phyloP scores from a whole-genome alignment of 2,888 invertebrate species.

The Pollenia griseotomentosa region DNA sequence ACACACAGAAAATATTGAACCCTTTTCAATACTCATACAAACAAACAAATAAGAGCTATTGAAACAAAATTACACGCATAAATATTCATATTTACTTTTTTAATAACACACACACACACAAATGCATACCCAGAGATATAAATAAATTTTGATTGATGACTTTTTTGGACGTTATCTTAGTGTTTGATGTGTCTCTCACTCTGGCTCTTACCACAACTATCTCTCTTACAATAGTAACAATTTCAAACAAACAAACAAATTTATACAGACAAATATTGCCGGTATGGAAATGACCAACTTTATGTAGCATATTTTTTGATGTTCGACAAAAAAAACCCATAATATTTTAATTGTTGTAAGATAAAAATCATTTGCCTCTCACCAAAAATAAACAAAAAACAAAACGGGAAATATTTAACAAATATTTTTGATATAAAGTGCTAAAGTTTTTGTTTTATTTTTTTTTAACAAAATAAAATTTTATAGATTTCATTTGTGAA shows the following conservation, averaged over 20 bases:
- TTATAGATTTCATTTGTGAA: constrained; percentile 62
- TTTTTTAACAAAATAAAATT: constrained; percentile 44
- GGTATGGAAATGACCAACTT: constrained; percentile 53
- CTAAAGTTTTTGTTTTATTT: constrained; percentile 14
- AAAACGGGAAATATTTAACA: background rate
- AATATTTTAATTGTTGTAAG: constrained; percentile 72
- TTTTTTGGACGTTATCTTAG: constrained; percentile 72
- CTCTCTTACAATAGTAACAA: constrained; percentile 37
- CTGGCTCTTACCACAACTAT: constrained; percentile 5
- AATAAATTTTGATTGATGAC: constrained; percentile 73
- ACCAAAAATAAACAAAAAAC: constrained; percentile 5
- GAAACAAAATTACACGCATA: constrained; percentile 22
- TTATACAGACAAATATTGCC: background rate
- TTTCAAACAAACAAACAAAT: background rate
- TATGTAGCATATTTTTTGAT: constrained; percentile 45
- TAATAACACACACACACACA: constrained; percentile 31
- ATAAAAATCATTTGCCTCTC: constrained; percentile 62
- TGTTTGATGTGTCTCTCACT: constrained; percentile 60
- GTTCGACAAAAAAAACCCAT: constrained; percentile 1
- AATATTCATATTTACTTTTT: constrained; percentile 50
- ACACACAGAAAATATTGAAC: constrained; percentile 49
- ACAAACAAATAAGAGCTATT: background rate
- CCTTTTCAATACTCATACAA: constrained; percentile 47
- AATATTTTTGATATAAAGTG: constrained; percentile 19
- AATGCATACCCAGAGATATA: constrained; percentile 28